Percentiles rank a stretch among this genome's conserved stretches.
phyloP scores from a whole-genome alignment of 2,797 vertebrate genomes.

The Smutsia gigantea region DNA sequence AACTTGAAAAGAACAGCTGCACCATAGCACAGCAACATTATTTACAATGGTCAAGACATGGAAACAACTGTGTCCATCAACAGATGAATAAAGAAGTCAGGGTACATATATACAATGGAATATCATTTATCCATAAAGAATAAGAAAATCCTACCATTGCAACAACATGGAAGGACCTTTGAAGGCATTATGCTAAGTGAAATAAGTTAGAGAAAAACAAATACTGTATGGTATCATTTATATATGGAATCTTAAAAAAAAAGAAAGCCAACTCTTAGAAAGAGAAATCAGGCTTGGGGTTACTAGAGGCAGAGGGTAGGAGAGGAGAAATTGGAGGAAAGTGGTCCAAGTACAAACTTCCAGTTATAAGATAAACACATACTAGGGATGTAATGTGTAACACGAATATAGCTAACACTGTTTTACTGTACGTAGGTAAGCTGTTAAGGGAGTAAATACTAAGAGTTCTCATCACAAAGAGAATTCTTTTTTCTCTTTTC shows the following conservation, averaged over 20 bases:
- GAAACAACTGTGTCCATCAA: neutral
- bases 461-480: neutral
- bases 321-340: neutral
- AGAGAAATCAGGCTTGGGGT: neutral
- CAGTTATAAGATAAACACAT: neutral
- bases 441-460: neutral
- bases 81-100: neutral
- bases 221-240: neutral
- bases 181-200: too few relatives aligned
- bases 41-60: neutral
- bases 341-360: neutral
- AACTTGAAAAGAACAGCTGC: neutral
- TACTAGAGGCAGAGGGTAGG: neutral
- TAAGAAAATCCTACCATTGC: neutral
- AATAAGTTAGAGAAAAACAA: too few relatives aligned
- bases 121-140: neutral
- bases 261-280: neutral
- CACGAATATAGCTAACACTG: too few relatives aligned
- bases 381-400: neutral
- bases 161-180: too few relatives aligned
- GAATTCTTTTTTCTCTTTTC: neutral
- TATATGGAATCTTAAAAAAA: neutral
- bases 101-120: neutral
- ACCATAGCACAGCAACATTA: neutral
- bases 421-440: neutral